A percentile compares a stretch with the other conserved stretches of the same genome.
Conservation (phyloP, 53 echinoderm and acorn worm genomes). For the Holothuria leucospilota region DNA sequence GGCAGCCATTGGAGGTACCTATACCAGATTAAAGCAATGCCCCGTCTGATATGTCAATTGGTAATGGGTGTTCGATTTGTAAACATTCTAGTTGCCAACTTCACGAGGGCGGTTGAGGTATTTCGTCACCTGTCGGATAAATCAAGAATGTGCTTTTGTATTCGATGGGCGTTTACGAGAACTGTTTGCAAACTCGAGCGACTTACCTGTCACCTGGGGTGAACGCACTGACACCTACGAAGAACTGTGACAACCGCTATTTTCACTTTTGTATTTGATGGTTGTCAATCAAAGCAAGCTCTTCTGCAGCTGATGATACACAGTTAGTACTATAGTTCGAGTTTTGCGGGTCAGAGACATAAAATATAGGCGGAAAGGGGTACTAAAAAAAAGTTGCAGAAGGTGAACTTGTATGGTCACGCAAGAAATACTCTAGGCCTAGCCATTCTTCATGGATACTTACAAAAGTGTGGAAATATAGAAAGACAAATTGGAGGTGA, state of each 20-base stretch:
- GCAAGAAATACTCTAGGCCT: no score
- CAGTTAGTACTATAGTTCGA: no score
- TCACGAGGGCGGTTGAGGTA: conserved; percentile 3
- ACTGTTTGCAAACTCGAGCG: conserved; percentile 40
- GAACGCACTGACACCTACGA: conserved; percentile 22
- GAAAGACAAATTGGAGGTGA: no score
- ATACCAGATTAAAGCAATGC: conserved; percentile 2
- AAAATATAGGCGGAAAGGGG: no score
- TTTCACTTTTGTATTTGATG: not conserved
- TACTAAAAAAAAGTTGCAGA: no score
- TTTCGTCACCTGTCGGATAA: conserved; percentile 33
- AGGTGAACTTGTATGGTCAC: no score
- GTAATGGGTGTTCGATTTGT: conserved; percentile 29
- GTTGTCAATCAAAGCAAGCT: conserved; percentile 10
- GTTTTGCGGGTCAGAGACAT: no score
- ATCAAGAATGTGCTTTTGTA: conserved; percentile 3
- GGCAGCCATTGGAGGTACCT: no score
- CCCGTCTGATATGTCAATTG: conserved; percentile 7
- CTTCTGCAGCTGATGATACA: no score
- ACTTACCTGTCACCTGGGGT: conserved; percentile 16
- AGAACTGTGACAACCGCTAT: not conserved
- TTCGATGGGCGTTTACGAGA: conserved; percentile 40
- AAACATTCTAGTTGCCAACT: conserved; percentile 17
- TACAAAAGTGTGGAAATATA: no score
- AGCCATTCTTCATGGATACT: no score